These are phyloP conservation scores for Butastur rufipennis DNA, from an alignment of 2,113 vertebrate species.

Conservation along the genomic window DNA sequence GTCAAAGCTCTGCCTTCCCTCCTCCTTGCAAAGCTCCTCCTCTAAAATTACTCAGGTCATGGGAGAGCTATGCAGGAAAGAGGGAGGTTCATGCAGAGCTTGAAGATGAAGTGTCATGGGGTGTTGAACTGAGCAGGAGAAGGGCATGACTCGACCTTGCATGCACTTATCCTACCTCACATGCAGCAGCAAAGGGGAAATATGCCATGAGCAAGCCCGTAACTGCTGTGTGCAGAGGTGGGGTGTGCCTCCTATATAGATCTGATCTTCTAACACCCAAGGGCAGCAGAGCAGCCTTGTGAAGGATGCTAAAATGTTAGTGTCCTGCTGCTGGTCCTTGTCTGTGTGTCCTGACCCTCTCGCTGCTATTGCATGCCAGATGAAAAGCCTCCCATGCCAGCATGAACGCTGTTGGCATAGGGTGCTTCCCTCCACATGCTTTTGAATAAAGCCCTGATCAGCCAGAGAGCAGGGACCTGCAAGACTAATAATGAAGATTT, in stretches of 20 bases:
- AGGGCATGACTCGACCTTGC: not conserved
- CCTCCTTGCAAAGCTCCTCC: not conserved
- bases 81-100: not conserved
- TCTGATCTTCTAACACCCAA: not conserved
- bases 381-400: not conserved
- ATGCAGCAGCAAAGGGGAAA: not conserved
- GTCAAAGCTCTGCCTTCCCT: not conserved
- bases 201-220: rapidly evolving
- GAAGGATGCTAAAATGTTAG: not conserved
- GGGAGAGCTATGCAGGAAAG: not conserved
- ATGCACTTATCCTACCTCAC: not conserved
- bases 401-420: not conserved
- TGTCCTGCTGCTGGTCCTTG: not conserved
- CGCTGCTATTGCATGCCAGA: not conserved
- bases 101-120: not conserved
- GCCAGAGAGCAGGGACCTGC: not conserved
- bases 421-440: rapidly evolving
- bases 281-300: not conserved
- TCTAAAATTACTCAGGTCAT: not conserved
- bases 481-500: not conserved
- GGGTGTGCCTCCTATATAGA: not conserved
- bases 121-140: not conserved
- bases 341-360: not conserved
- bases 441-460: not conserved
- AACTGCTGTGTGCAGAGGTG: too few relatives aligned